Evolutionary conservation across 2,888 invertebrate species (phyloP).

Genomic region (Chrysotoxum bicinctum): DNA sequence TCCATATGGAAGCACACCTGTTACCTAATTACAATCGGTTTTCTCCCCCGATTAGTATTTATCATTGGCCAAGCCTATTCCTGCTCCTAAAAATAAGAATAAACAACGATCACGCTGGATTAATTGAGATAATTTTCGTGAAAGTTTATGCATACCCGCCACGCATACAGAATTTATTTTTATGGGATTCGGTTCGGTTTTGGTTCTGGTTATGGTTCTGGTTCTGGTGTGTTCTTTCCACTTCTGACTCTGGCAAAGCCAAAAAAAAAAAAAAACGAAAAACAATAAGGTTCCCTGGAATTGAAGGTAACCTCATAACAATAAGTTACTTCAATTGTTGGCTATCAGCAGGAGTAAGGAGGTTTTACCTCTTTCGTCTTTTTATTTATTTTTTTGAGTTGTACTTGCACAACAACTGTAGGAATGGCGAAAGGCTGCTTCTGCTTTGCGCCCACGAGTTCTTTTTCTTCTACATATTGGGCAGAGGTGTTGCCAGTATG

Average conservation of each 20-base stretch:
- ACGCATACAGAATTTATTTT: conserved; percentile 48
- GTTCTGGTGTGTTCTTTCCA: conserved; percentile 5
- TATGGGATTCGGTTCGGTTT: conserved; percentile 3
- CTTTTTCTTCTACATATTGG: not conserved
- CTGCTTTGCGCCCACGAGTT: conserved; percentile 48
- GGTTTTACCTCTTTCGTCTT: not conserved
- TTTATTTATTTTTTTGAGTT: not conserved
- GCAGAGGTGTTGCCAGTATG: conserved; percentile 30
- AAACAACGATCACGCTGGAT: conserved; percentile 12
- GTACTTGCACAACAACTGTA: not conserved
- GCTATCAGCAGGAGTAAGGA: not conserved
- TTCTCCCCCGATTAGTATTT: conserved; percentile 6
- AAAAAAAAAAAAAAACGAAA: not conserved
- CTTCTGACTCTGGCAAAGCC: not conserved
- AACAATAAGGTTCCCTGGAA: conserved; percentile 1
- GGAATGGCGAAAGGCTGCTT: conserved; percentile 21
- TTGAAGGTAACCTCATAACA: conserved; percentile 26
- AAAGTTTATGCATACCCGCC: conserved; percentile 32
- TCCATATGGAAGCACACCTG: conserved; percentile 70
- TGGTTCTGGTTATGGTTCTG: conserved; percentile 3
- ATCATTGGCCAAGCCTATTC: conserved; percentile 25
- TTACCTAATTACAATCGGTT: conserved; percentile 44
- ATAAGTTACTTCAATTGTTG: conserved; percentile 27
- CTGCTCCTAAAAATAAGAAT: conserved; percentile 9
- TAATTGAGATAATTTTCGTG: conserved; percentile 49